Evolutionary conservation across 2,888 invertebrate species (phyloP), one percentile per base, ranked within the genome.

Genomic region (Lithophane leautieri): DNA sequence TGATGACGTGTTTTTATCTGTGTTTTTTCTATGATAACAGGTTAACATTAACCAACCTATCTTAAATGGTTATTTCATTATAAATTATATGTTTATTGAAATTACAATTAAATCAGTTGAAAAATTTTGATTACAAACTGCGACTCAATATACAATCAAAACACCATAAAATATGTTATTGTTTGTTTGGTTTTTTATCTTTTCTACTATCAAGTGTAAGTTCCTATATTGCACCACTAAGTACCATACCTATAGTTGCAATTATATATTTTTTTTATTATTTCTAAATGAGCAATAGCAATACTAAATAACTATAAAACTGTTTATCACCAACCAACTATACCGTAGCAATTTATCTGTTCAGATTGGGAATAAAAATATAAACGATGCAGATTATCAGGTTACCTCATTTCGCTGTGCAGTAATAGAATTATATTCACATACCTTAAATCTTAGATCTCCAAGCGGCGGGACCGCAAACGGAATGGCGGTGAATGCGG

Each of bases 401-500:
- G 8, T 34, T 54, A 74, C 22, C 16, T 54, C 7, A 61, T n/a
- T 81, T 66, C 56, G 73, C 72, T 54, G 7, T 22, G 54, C 66
- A 16, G 12, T 56, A 56, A 40, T 22, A 42, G 0, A 28, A 73
- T 58, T 47, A 9, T 34, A 67, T 62, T 52, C 94, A 72, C 47
- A 4, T 73, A 97, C 97, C 97, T 97, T 96, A 91, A 98, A 98
- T 87, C 98, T 94, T 14, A 98, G 93, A 7, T 97, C 94, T 22
- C 96, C 97, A 4, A 97, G 62, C 0, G 98, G 98, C 1, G 98
- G 97, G 76, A 95, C 88, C 0, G 98, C 98, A 88, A 97, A 98
- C 0, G 98, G 98, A 63, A 98, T 95, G 6, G 97, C 97, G 73
- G 97, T 97, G 88, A 97, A 98, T 0, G 97, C 97, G 0, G 97